phyloP scores from a whole-genome alignment of 2,888 invertebrate species.

The Microctonus aethiopoides region DNA sequence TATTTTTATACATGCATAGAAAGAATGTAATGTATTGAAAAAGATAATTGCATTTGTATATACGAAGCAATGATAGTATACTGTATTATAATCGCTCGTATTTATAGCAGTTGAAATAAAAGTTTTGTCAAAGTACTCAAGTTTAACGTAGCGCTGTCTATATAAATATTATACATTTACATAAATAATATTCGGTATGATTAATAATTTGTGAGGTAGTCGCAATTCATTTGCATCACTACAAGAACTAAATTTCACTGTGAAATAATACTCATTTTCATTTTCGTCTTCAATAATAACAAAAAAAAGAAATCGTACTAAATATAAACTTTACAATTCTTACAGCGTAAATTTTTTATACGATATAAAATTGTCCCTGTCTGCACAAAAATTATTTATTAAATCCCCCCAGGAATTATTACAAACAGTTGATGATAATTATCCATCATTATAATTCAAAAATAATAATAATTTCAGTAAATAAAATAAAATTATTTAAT shows the following conservation, averaged over 20 bases:
- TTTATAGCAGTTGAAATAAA: neutral
- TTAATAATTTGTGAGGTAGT: neutral
- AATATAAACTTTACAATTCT: neutral
- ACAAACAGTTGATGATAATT: neutral
- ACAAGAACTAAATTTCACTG: neutral
- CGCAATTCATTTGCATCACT: neutral
- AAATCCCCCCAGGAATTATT: neutral
- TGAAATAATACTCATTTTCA: neutral
- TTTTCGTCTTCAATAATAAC: neutral
- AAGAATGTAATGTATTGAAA: neutral
- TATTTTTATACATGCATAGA: neutral
- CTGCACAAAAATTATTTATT: neutral
- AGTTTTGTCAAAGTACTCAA: neutral
- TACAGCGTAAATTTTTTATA: neutral
- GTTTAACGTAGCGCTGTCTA: neutral
- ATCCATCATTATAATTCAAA: neutral
- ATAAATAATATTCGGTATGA: neutral
- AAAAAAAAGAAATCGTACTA: neutral
- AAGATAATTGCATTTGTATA: neutral
- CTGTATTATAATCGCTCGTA: neutral
- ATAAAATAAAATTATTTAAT: too few species aligned
- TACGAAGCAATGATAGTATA: neutral
- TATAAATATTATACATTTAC: neutral
- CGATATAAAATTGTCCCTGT: neutral
- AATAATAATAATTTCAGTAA: too few species aligned